Evolutionary conservation across 2,797 vertebrate species (phyloP).

Genomic region (Myotis planiceps): DNA sequence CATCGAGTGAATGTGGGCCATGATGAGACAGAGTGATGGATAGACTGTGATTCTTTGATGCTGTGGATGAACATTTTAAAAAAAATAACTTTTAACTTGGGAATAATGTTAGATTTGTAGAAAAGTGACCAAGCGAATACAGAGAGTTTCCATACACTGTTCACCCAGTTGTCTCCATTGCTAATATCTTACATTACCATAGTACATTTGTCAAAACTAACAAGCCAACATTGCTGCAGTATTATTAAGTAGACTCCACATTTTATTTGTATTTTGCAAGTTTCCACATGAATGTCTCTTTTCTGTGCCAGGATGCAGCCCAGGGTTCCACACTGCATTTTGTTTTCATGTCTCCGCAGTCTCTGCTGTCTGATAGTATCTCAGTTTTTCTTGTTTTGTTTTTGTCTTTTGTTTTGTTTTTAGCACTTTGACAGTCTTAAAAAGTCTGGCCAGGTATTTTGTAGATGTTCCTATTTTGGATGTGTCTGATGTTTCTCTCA

Average conservation of each 20-base stretch:
- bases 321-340: not conserved
- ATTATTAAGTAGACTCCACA: not conserved
- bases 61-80: not conserved
- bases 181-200: not conserved
- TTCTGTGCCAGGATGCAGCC: not conserved
- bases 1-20: rapidly evolving
- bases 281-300: slow-evolving; percentile 29
- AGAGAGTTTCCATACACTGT: not conserved
- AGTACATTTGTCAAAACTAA: slow-evolving; percentile 21
- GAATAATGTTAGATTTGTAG: not conserved
- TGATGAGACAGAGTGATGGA: not conserved
- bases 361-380: not conserved
- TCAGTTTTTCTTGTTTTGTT: not conserved
- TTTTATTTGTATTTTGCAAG: slow-evolving; percentile 25
- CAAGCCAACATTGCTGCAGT: not conserved
- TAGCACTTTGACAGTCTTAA: not conserved
- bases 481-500: not conserved
- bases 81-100: slow-evolving; percentile 24
- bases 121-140: not conserved
- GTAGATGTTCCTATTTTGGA: not conserved
- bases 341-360: not conserved
- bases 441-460: not conserved
- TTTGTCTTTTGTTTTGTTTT: not conserved
- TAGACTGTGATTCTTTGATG: not conserved
- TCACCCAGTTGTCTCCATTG: not conserved